Conservation (phyloP, 2,113 vertebrate species). For the Pelobates fuscus region DNA sequence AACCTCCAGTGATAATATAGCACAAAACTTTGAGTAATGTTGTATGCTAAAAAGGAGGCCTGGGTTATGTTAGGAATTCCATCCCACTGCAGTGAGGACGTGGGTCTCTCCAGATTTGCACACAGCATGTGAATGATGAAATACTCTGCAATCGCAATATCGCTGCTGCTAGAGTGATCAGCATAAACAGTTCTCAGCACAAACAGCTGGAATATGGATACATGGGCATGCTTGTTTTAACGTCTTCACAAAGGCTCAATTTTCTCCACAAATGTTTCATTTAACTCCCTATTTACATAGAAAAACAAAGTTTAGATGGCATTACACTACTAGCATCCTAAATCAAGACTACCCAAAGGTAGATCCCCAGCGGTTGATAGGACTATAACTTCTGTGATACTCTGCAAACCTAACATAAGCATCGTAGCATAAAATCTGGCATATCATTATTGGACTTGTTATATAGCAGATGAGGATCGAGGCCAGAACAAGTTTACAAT, state of each 20-base stretch:
- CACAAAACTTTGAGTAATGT: conserved; percentile 12
- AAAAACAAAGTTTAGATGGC: too few relatives aligned
- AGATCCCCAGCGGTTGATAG: too few relatives aligned
- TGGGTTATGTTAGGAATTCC: conserved; percentile 20
- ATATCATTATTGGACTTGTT: too few relatives aligned
- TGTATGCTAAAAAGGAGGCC: conserved; percentile 3
- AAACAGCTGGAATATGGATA: conserved; percentile 13
- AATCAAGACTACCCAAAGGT: too few relatives aligned
- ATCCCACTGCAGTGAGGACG: background rate
- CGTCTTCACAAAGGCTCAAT: background rate
- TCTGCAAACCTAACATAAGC: too few relatives aligned
- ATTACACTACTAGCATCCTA: too few relatives aligned
- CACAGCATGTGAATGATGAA: conserved; percentile 24
- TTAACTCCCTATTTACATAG: too few relatives aligned
- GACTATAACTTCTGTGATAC: too few relatives aligned
- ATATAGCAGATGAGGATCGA: too few relatives aligned
- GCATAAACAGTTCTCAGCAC: background rate
- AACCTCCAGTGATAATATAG: background rate
- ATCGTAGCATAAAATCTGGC: too few relatives aligned
- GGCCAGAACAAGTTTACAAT: too few relatives aligned
- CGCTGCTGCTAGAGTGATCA: conserved; percentile 10
- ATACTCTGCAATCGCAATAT: conserved; percentile 15
- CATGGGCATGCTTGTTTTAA: background rate
- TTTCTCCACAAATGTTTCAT: background rate
- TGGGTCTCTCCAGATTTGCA: conserved; percentile 17